phyloP scores from a whole-genome alignment of 2,888 invertebrate genomes.

The Melipona bicolor region DNA sequence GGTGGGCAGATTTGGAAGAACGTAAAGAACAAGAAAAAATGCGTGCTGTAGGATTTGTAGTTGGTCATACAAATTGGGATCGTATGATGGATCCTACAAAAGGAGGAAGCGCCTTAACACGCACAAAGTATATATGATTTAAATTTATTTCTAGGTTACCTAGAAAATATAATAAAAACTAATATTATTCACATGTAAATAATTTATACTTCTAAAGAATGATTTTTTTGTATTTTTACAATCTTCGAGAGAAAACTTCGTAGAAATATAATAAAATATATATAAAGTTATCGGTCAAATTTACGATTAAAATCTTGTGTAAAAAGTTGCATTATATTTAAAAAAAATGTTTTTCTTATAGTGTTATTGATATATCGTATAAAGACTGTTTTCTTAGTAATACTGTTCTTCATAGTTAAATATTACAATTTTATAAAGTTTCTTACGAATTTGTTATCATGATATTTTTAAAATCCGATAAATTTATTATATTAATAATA shows the following conservation, averaged over 20 bases:
- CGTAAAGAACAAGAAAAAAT: conserved; percentile 95
- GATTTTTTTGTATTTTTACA: conserved; percentile 41
- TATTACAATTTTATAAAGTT: conserved; percentile 30
- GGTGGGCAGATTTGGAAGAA: conserved; percentile 99
- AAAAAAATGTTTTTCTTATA: conserved; percentile 12
- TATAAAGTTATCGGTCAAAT: conserved; percentile 1
- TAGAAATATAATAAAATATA: not conserved
- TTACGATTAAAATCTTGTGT: conserved; percentile 4
- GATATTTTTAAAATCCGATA: not conserved
- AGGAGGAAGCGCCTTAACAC: conserved; percentile 95
- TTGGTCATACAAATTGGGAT: conserved; percentile 98
- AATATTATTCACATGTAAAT: conserved; percentile 39
- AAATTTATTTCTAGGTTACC: conserved; percentile 49
- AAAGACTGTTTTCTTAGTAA: conserved; percentile 23
- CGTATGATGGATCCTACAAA: conserved; percentile 96
- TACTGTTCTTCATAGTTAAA: conserved; percentile 19
- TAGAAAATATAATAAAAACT: conserved; percentile 45
- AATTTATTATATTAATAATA: conserved; percentile 3
- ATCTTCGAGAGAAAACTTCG: conserved; percentile 1
- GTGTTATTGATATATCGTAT: conserved; percentile 20
- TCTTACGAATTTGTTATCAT: not conserved
- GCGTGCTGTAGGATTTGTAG: conserved; percentile 97
- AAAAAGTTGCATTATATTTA: conserved; percentile 22
- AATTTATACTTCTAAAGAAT: conserved; percentile 18
- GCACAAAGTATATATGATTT: conserved; percentile 93